These are phyloP conservation scores for Mesoclemmys tuberculata DNA, from an alignment of 2,113 vertebrate species.

Conservation along the genomic window DNA sequence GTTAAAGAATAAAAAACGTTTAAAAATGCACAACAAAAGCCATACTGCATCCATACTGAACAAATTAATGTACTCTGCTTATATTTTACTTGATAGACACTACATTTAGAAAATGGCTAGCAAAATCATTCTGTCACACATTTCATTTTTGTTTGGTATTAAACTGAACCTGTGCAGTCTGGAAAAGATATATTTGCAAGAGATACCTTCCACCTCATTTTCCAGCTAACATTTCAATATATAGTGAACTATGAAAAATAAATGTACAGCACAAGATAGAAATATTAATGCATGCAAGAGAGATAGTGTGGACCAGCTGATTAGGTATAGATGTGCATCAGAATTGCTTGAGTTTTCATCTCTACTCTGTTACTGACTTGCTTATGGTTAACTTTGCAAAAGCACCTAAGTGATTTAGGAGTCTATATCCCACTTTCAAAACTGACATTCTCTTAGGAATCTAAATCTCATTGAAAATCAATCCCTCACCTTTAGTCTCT, in stretches of 20 bases:
- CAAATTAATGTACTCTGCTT: background rate
- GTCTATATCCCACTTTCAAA: background rate
- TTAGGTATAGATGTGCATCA: background rate
- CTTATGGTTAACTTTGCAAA: background rate
- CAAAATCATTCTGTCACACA: background rate
- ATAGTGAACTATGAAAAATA: background rate
- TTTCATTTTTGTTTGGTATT: background rate
- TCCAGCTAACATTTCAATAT: background rate
- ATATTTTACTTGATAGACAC: background rate
- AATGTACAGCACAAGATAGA: background rate
- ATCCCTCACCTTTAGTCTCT: background rate
- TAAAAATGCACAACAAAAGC: conserved; percentile 28
- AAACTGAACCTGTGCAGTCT: background rate
- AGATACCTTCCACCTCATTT: background rate
- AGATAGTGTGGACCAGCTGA: background rate
- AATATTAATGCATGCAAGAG: background rate
- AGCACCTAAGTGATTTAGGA: background rate
- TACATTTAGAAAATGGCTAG: background rate
- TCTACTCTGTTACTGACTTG: background rate
- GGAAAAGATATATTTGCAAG: background rate
- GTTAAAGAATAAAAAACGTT: conserved; percentile 8
- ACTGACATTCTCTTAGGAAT: rapidly evolving
- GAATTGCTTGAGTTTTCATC: background rate
- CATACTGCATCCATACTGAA: background rate
- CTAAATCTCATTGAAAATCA: background rate